These are phyloP conservation scores for Dipodomys ordii DNA, from an alignment of 2,113 vertebrate genomes.

Conservation along the genomic window DNA sequence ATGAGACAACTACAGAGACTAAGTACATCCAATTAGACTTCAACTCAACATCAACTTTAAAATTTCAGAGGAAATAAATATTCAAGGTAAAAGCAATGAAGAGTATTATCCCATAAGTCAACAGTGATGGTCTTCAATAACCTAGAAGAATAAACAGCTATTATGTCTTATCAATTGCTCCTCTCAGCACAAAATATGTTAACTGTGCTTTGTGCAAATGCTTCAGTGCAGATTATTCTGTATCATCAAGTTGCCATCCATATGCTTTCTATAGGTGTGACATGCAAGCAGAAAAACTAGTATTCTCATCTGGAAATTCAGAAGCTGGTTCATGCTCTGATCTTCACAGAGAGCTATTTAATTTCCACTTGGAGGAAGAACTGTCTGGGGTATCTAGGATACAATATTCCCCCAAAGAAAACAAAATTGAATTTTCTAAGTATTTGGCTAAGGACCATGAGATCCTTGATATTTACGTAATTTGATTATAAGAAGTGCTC, in stretches of 20 bases:
- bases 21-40: neutral
- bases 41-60: neutral
- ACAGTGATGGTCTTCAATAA: neutral
- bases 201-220: neutral
- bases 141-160: neutral
- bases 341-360: conserved; percentile 30
- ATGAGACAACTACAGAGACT: neutral
- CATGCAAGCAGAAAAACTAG: neutral
- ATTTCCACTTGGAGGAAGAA: neutral
- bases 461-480: neutral
- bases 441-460: neutral
- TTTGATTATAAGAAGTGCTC: conserved; percentile 9
- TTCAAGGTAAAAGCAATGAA: neutral
- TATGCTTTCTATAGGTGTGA: conserved; percentile 9
- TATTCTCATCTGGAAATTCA: conserved; percentile 9
- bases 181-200: neutral
- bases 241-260: neutral
- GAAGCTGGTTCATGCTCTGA: conserved; percentile 5
- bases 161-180: neutral
- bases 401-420: neutral
- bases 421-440: conserved; percentile 33
- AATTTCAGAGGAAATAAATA: neutral
- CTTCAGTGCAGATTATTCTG: neutral
- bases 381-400: neutral
- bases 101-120: neutral